Percentiles rank a stretch among this genome's conserved stretches.
These are phyloP conservation scores for Actinernus sp. DNA, from an alignment of 92 coral and sea anemone species.

Conservation along the genomic window DNA sequence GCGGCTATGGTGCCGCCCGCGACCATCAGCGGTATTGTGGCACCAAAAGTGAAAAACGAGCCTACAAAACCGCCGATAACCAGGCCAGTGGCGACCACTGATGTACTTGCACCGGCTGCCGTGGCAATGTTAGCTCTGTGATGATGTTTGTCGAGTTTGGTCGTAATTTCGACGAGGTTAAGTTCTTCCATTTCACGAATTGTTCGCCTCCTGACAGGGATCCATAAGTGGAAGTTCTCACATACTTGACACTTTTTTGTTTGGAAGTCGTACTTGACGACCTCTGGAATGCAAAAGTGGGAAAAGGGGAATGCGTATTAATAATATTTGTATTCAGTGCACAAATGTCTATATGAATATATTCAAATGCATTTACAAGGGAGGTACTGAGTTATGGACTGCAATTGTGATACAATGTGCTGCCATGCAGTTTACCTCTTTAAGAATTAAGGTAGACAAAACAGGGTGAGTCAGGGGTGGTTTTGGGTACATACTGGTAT, in stretches of 20 bases:
- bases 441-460: too few relatives aligned
- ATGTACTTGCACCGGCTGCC: conserved; percentile 69
- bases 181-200: conserved; percentile 55
- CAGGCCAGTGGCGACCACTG: conserved; percentile 63
- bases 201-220: conserved; percentile 59
- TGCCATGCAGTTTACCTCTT: too few relatives aligned
- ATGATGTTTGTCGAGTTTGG: conserved; percentile 47
- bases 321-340: too few relatives aligned
- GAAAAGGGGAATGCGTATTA: too few relatives aligned
- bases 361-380: too few relatives aligned
- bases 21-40: conserved; percentile 61
- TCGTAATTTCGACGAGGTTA: conserved; percentile 41
- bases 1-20: conserved; percentile 64
- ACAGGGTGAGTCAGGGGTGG: too few relatives aligned
- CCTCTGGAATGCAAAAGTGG: too few relatives aligned
- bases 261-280: conserved; percentile 42
- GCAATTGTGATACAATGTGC: too few relatives aligned
- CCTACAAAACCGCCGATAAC: conserved; percentile 59
- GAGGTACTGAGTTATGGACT: too few relatives aligned
- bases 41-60: conserved; percentile 70
- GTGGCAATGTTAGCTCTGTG: conserved; percentile 63
- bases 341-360: too few relatives aligned
- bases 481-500: too few relatives aligned
- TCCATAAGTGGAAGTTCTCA: conserved; percentile 52
- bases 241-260: conserved; percentile 21